Evolutionary conservation across 2,113 vertebrate genomes (phyloP), one percentile per base, ranked within the genome.

Genomic region (Chelonoidis abingdonii): DNA sequence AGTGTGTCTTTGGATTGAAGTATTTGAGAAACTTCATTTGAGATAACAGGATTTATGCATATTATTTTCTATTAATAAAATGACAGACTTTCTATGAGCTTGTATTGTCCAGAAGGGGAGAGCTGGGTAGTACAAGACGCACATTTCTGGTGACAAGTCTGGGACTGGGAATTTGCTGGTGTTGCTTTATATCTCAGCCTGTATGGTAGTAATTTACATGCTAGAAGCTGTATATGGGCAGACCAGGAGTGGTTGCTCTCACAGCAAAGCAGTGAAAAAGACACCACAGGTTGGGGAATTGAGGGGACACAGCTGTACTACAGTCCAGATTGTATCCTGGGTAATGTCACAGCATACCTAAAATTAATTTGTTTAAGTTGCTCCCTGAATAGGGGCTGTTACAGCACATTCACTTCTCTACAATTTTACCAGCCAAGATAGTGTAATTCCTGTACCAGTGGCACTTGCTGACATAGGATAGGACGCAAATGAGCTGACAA

Each of bases 311-410:
- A 62, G 29, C 59, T 62, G 29, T 62, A 31, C 13, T 6, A 62
- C 59, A 62, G 27, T 62, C 29, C 59, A 62, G 29, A 35, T 35
- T 62, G 59, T 62, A 62, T 31, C 27, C 59, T 31, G 59, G 14
- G 29, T 62, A 35, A 62, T 16, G 59, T 62, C 59, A 62, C 29
- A 31, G 14, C 59, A 35, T 31, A 31, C 59, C 59, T 62, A 4
- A 41, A 25, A 4, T 0, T 0, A 10, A 1, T 2, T 47, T 44
- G 44, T 84, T 80, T 57, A 47, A n/a, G 47, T 19, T 35, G 9
- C 4, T 76, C 54, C 6, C 16, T 82, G 76, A 75, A 65, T 0
- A 54, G 80, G 19, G 82, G 13, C 10, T 0, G 0, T 44, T 62
- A 31, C n/a, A 84, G 16, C 38, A 80, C 16, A 35, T 6, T 41